Percentiles rank a stretch among this genome's conserved stretches.
These are phyloP conservation scores for Chloroclysta siterata DNA, from an alignment of 2,888 invertebrate genomes.

Conservation along the genomic window DNA sequence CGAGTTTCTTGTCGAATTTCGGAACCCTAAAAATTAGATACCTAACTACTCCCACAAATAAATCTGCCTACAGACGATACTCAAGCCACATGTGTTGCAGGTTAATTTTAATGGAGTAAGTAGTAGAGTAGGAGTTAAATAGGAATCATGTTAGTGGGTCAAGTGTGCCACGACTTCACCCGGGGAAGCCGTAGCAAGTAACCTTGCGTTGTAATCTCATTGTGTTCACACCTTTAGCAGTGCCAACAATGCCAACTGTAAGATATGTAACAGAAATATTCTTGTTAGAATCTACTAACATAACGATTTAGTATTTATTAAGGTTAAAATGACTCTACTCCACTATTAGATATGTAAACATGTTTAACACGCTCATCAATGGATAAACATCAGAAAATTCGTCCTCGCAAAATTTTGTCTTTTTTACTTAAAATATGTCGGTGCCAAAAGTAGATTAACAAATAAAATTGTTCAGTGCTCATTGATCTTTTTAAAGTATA, in stretches of 20 bases:
- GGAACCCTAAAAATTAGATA: neutral
- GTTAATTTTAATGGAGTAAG: conserved; percentile 38
- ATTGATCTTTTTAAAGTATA: too few species aligned
- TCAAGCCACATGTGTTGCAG: conserved; percentile 22
- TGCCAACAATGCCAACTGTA: conserved; percentile 25
- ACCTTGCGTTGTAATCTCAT: conserved; percentile 71
- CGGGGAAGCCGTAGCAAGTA: conserved; percentile 63
- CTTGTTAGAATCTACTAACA: conserved; percentile 3
- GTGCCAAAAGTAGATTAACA: too few species aligned
- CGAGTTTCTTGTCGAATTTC: too few species aligned
- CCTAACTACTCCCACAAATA: neutral
- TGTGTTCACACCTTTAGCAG: conserved; percentile 48
- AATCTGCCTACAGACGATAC: conserved; percentile 15
- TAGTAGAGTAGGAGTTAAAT: conserved; percentile 37
- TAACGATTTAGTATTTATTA: neutral
- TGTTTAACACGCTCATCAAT: too few species aligned
- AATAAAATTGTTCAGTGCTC: too few species aligned
- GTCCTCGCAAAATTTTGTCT: too few species aligned
- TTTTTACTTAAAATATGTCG: too few species aligned
- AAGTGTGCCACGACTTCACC: conserved; percentile 52
- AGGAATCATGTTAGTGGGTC: conserved; percentile 62
- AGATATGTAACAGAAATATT: conserved; percentile 16
- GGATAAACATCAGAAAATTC: too few species aligned
- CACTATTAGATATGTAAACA: neutral
- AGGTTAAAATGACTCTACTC: too few species aligned